Conservation (phyloP, 2,888 invertebrate genomes). For the Leptopilina drosophilae region DNA sequence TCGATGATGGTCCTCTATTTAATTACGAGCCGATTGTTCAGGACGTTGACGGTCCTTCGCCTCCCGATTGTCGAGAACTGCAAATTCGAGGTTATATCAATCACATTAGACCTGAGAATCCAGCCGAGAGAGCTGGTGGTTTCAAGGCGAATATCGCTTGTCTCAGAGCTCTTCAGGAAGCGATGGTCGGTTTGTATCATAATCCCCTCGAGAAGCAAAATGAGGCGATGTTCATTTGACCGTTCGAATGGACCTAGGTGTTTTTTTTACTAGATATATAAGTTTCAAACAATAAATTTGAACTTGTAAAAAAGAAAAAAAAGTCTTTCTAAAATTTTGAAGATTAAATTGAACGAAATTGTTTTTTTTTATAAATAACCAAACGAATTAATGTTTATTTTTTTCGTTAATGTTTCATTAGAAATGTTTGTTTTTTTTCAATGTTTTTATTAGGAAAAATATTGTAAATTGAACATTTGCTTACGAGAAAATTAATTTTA, state of each 20-base stretch:
- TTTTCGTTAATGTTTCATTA: no score
- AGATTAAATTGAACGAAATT: no score
- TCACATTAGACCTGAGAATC: constrained; percentile 86
- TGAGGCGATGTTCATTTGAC: constrained; percentile 62
- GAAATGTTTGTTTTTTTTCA: no score
- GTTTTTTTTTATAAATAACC: background rate
- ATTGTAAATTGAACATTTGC: no score
- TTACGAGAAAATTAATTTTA: no score
- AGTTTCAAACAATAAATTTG: background rate
- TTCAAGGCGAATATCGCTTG: constrained; percentile 90
- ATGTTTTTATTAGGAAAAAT: no score
- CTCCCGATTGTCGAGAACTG: constrained; percentile 83
- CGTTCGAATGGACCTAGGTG: constrained; percentile 49
- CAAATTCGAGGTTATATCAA: constrained; percentile 83
- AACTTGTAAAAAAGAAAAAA: constrained; percentile 20
- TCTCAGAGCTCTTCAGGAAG: constrained; percentile 91
- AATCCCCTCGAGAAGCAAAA: constrained; percentile 67
- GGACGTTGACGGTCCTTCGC: constrained; percentile 83
- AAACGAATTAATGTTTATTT: no score
- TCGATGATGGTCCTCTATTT: constrained; percentile 88
- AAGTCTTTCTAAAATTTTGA: no score
- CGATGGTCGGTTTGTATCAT: constrained; percentile 86
- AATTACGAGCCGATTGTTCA: constrained; percentile 80
- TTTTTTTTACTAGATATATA: background rate
- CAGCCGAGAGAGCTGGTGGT: constrained; percentile 91